Conservation (phyloP, 2,797 vertebrate genomes). For the Poeciliopsis gracilis region DNA sequence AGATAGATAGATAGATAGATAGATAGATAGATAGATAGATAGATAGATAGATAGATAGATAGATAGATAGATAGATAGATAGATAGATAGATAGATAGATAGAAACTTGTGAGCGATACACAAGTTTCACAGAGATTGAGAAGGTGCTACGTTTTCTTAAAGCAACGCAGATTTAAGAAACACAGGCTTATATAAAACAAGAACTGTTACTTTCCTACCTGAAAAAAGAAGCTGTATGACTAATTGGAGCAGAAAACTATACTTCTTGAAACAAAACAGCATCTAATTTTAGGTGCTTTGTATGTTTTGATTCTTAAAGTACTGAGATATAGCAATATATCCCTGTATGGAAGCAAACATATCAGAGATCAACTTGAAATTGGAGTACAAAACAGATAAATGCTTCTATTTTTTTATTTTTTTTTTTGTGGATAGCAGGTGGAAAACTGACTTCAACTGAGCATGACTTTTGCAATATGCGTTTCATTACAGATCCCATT, state of each 20-base stretch:
- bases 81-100: not conserved
- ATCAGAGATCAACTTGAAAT: not conserved
- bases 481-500: constrained; percentile 7
- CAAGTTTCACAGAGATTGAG: not conserved
- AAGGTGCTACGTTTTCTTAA: not conserved
- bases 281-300: not conserved
- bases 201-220: not conserved
- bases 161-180: not conserved
- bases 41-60: too few species aligned
- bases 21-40: too few species aligned
- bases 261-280: not conserved
- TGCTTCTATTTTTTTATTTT: not conserved
- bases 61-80: too few species aligned
- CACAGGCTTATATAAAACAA: not conserved
- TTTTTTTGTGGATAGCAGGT: not conserved
- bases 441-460: constrained; percentile 6
- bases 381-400: not conserved
- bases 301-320: not conserved
- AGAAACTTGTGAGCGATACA: not conserved
- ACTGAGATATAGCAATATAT: not conserved
- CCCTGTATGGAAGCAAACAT: not conserved
- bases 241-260: not conserved
- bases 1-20: too few species aligned
- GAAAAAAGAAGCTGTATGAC: not conserved
- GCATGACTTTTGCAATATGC: not conserved